Conservation (phyloP, 2,888 invertebrate species). For the Synanthedon tipuliformis region DNA sequence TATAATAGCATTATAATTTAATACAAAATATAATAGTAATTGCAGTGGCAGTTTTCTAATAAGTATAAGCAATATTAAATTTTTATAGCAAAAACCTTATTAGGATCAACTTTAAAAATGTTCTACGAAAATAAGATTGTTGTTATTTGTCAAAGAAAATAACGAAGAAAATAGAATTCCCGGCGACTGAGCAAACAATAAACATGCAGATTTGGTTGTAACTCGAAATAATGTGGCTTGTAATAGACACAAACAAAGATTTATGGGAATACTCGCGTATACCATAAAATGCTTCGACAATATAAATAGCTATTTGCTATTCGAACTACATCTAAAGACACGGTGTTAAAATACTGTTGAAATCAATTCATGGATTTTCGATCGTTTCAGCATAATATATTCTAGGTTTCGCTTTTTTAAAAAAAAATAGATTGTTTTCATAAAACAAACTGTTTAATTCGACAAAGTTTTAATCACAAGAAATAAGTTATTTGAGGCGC, state of each 20-base stretch:
- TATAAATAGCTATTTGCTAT: constrained; percentile 7
- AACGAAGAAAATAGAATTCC: neutral
- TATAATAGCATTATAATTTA: no score
- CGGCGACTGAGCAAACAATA: constrained; percentile 7
- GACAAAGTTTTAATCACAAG: no score
- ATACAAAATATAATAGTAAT: no score
- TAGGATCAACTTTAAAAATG: neutral
- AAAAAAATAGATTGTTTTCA: no score
- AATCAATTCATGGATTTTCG: no score
- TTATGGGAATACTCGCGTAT: constrained; percentile 14
- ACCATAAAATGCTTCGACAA: constrained; percentile 14
- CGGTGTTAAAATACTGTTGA: neutral
- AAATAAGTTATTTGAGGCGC: no score
- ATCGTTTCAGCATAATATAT: no score
- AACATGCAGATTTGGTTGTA: constrained; percentile 15
- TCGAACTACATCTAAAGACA: neutral
- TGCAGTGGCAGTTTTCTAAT: no score
- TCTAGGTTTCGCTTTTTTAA: no score
- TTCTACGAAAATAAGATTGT: neutral
- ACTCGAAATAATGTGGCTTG: constrained; percentile 14
- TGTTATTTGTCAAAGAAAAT: neutral
- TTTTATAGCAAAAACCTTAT: no score
- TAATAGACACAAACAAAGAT: constrained; percentile 17
- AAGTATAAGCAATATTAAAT: no score
- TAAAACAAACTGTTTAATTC: no score